phyloP scores from a whole-genome alignment of 2,888 invertebrate species.

The Pseudococcus longispinus region DNA sequence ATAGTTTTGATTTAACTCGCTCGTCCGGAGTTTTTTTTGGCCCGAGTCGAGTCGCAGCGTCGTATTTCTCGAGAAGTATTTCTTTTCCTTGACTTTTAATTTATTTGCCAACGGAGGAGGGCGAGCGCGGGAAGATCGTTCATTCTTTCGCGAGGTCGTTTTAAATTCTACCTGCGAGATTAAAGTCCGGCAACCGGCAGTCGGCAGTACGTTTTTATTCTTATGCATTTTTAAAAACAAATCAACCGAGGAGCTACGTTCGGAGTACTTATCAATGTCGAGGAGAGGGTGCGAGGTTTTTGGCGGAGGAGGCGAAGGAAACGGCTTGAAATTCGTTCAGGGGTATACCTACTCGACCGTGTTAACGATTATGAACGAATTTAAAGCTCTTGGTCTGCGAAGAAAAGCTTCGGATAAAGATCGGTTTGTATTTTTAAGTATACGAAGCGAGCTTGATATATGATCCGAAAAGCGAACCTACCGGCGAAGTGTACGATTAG shows the following conservation, averaged over 20 bases:
- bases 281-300: neutral
- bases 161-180: conserved; percentile 37
- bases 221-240: conserved; percentile 43
- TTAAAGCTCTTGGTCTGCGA: neutral
- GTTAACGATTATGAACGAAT: conserved; percentile 21
- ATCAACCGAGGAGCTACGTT: neutral
- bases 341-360: neutral
- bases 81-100: conserved; percentile 14
- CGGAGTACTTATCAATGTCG: neutral
- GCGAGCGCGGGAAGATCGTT: neutral
- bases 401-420: conserved; percentile 47
- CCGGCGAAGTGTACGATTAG: no score
- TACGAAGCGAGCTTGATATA: conserved; percentile 41
- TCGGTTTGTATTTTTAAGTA: conserved; percentile 38
- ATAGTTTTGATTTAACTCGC: conserved; percentile 12
- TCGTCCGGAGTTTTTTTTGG: neutral
- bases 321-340: neutral
- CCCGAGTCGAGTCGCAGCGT: neutral
- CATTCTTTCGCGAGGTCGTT: neutral
- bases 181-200: conserved; percentile 48
- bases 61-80: conserved; percentile 13
- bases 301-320: neutral
- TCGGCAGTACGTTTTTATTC: conserved; percentile 20
- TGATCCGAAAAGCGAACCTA: conserved; percentile 4
- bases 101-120: neutral